These are phyloP conservation scores for Dasysyrphus tricinctus DNA, from an alignment of 2,888 invertebrate species.

Conservation along the genomic window DNA sequence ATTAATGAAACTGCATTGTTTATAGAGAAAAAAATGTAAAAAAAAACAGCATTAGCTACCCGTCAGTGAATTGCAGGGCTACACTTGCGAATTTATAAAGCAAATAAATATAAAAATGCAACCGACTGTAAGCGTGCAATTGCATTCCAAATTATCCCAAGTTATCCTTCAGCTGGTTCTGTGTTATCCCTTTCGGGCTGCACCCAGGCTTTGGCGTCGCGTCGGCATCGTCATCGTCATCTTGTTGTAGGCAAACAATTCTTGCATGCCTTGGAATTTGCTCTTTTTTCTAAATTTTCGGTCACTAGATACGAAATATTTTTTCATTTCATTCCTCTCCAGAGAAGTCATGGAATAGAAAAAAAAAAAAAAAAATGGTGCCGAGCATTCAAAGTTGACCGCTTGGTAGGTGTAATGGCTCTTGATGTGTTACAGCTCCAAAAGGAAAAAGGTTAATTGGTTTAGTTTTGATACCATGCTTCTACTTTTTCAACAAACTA, in stretches of 20 bases:
- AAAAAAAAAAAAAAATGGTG: not conserved
- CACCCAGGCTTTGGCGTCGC: not conserved
- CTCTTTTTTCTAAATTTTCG: constrained; percentile 17
- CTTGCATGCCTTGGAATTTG: constrained; percentile 27
- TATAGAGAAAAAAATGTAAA: not conserved
- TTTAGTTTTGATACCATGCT: constrained; percentile 24
- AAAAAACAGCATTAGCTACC: constrained; percentile 51
- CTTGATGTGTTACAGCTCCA: not conserved
- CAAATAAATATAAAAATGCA: constrained; percentile 63
- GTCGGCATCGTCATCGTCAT: not conserved
- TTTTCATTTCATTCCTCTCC: constrained; percentile 40
- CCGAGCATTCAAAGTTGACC: constrained; percentile 9
- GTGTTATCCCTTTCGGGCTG: constrained; percentile 8
- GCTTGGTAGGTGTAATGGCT: not conserved
- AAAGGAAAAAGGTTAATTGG: constrained; percentile 46
- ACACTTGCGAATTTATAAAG: constrained; percentile 56
- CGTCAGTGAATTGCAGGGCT: constrained; percentile 51
- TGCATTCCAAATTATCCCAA: constrained; percentile 63
- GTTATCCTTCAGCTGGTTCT: constrained; percentile 50
- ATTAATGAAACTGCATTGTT: constrained; percentile 69
- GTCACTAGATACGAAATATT: constrained; percentile 55
- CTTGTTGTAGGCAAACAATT: constrained; percentile 1
- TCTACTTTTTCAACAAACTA: not conserved
- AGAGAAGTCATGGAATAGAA: not conserved
- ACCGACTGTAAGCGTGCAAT: constrained; percentile 61